These are phyloP conservation scores for Thyatira batis DNA, from an alignment of 2,888 invertebrate genomes.

Conservation along the genomic window DNA sequence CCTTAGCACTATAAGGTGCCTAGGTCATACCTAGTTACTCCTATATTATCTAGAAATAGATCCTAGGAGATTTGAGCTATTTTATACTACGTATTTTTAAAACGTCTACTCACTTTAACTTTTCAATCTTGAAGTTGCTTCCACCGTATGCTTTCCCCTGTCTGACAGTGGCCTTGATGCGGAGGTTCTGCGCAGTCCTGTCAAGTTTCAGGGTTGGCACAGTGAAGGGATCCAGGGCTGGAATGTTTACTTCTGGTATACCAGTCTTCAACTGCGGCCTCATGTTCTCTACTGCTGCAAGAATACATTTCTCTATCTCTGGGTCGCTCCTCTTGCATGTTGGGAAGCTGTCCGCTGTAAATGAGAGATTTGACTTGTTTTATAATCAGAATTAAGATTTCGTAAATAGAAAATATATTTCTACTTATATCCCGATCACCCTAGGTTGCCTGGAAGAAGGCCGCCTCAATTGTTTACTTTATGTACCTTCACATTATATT, in stretches of 20 bases:
- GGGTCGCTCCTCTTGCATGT: constrained; percentile 45
- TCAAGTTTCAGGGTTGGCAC: constrained; percentile 86
- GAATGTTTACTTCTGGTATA: constrained; percentile 45
- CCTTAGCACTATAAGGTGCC: no score
- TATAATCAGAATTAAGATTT: no score
- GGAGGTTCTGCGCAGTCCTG: constrained; percentile 86
- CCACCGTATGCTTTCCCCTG: constrained; percentile 85
- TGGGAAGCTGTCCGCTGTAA: constrained; percentile 48
- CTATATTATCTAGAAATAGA: no score
- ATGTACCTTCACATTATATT: no score
- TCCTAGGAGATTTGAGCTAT: background rate
- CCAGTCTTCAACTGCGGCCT: constrained; percentile 33
- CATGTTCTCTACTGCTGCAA: constrained; percentile 80
- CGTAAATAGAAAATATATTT: no score
- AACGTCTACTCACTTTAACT: constrained; percentile 80
- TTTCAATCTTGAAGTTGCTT: constrained; percentile 84
- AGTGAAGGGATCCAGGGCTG: constrained; percentile 83
- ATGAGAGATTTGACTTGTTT: background rate
- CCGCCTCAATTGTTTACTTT: no score
- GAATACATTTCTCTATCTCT: constrained; percentile 39
- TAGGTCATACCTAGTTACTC: no score
- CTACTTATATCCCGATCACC: no score
- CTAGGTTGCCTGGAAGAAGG: no score
- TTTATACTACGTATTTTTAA: background rate
- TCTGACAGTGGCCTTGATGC: constrained; percentile 85